phyloP scores from a whole-genome alignment of 2,888 invertebrate genomes.

The Hetaerina titia region DNA sequence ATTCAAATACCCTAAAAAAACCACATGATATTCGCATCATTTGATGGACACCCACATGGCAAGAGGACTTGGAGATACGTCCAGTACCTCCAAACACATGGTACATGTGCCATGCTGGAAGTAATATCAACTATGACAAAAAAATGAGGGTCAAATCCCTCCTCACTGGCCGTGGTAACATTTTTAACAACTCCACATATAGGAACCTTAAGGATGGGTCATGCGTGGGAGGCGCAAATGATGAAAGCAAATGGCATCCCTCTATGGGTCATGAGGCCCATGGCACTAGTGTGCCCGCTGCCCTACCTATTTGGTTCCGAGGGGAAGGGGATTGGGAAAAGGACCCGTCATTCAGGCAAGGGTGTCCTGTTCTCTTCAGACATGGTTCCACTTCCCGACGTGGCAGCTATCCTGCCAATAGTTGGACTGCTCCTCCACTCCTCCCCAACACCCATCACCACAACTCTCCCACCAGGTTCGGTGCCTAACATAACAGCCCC shows the following conservation, averaged over 20 bases:
- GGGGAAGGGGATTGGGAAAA: conserved; percentile 12
- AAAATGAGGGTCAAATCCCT: conserved; percentile 1
- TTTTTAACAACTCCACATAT: conserved; percentile 44
- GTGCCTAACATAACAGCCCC: conserved; percentile 49
- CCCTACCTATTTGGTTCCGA: conserved; percentile 53
- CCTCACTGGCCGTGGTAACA: conserved; percentile 18
- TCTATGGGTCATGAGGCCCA: background rate
- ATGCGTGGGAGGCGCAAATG: conserved; percentile 15
- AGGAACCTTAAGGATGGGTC: conserved; percentile 38
- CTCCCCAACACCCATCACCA: conserved; percentile 41
- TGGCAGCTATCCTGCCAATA: background rate
- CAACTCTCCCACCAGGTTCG: conserved; percentile 38
- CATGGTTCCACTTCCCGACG: background rate
- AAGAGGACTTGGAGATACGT: background rate
- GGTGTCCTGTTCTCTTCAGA: conserved; percentile 14
- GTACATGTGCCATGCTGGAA: conserved; percentile 28
- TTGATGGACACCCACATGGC: background rate
- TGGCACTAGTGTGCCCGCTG: background rate
- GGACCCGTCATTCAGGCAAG: conserved; percentile 32
- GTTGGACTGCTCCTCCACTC: conserved; percentile 17
- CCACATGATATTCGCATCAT: background rate
- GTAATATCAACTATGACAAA: conserved; percentile 37
- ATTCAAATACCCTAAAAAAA: background rate
- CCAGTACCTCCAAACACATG: background rate
- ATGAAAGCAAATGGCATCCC: conserved; percentile 42